Base-by-base conservation (phyloP, 2,888 invertebrate species). In the Marasmarcha lunaedactyla region DNA sequence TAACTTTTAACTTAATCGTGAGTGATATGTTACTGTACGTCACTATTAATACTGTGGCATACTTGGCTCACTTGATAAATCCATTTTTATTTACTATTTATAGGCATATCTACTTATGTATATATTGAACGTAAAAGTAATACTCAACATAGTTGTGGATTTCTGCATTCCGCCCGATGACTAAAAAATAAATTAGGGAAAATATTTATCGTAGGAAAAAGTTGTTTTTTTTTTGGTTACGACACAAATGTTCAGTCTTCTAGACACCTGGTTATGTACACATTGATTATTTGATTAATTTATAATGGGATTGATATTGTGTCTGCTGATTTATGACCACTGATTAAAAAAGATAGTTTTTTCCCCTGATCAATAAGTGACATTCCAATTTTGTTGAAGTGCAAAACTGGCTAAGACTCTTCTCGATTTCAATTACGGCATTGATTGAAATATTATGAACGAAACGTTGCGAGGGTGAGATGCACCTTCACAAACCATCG, bases 121-220 rank as follows among this genome's bases (percentile, higher is more conserved):
- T 79, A 77, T 83, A 79, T 79, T 73, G 77, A 74, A 49, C 46
- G 48, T 59, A 51, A 68, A 62, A 57, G 69, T 70, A 77, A 79
- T 78, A 81, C 78, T 81, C 79, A 79, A 79, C 79, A 73, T 81
- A 79, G 81, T 84, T 84, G 83, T 83, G 84, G 84, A 81, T 81
- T 77, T 81, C 78, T 79, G 84, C 84, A 84, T 84, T 84, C 84
- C 84, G 81, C 83, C 81, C 81, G 79, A 79, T 72, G 84, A 83
- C 81, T 79, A 77, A 79, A 81, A 20, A 20, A 74, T 68, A n/a
- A 34, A 34, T 71, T 69, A 70, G 70, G 77, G 77, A 60, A 72
- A 68, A 63, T 70, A 20, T 20, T 5, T 67, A 69, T 71, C 59
- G 53, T 71, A 71, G 68, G 66, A 60, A 67, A 67, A 30, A 9